These are phyloP conservation scores for Ptilodon capucinus DNA, from an alignment of 2,888 invertebrate genomes.

Conservation along the genomic window DNA sequence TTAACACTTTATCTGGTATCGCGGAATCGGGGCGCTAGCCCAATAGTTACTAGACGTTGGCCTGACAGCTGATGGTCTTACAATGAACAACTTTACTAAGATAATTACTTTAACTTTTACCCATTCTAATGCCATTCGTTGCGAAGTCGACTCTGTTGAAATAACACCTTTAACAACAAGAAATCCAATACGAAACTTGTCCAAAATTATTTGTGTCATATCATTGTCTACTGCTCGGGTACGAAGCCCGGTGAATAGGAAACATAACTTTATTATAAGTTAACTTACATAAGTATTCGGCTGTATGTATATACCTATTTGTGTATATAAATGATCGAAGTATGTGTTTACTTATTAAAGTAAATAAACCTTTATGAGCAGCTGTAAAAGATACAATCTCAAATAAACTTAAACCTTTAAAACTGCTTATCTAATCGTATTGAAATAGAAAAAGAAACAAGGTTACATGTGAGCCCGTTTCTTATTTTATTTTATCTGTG, in stretches of 20 bases:
- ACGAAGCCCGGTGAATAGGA: not conserved
- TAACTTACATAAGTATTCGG: not conserved
- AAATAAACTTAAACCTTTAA: conserved; percentile 45
- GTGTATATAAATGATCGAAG: conserved; percentile 28
- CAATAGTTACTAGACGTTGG: too few species aligned
- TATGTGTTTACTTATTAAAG: conserved; percentile 19
- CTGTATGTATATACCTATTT: conserved; percentile 8
- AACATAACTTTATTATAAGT: not conserved
- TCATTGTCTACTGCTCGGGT: not conserved
- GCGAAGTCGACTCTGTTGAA: conserved; percentile 35
- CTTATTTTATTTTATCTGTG: conserved; percentile 39
- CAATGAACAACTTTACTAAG: conserved; percentile 50
- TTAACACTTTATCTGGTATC: too few species aligned
- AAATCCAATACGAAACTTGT: not conserved
- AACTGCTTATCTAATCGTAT: conserved; percentile 53
- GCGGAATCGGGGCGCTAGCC: too few species aligned
- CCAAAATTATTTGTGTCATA: not conserved
- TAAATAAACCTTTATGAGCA: conserved; percentile 37
- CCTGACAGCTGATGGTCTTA: conserved; percentile 63
- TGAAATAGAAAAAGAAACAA: conserved; percentile 52
- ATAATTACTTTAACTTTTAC: conserved; percentile 62
- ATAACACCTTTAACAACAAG: conserved; percentile 10
- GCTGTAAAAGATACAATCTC: conserved; percentile 48
- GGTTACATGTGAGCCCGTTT: conserved; percentile 45
- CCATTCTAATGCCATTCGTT: conserved; percentile 48